Evolutionary conservation across 2,113 vertebrate species (phyloP), one percentile per base, ranked within the genome.

Genomic region (Edolisoma coerulescens): DNA sequence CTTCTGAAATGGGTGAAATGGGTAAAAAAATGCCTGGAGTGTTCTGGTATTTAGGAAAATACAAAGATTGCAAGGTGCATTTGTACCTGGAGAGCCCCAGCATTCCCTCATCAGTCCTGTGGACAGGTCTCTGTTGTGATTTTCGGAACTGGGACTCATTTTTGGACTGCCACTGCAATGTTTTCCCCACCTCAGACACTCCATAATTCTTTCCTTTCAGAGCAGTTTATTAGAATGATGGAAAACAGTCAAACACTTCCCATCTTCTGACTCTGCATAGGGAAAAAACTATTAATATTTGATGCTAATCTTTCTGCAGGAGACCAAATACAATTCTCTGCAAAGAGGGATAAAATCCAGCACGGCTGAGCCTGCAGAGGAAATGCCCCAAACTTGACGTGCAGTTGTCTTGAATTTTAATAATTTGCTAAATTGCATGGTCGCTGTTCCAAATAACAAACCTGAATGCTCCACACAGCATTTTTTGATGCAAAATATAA

Each of bases 201-300:
- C 84, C 22, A 30, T 63, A 59, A 80, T 41, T 77, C 63, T 80
- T 49, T 33, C 44, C 41, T 50, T 93, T 47, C 79, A 47, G 63
- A 74, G 19, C 28, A 70, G 53, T 80, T 94, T 54, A 69, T 91
- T 54, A 73, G 28, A 68, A 60, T 44, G 89, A 88, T 84, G 85
- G 82, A 87, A 96, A 94, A 70, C 82, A 95, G 59, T 93, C 84
- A 70, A 88, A 70, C 45, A 10, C 67, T 83, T 57, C 65, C 28
- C 84, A 35, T 90, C 16, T 63, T 44, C 35, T 83, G 81, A 53
- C 67, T 89, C 49, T 59, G 85, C 87, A 80, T 44, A 61, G 21
- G 54, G 67, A 37, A 44, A 44, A 73, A 94, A 21, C 45, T 28
- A 50, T 94, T 87, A 95, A 94, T 96, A 84, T 75, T 94, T 93